A percentile compares a stretch with the other conserved stretches of the same genome.
Conservation (phyloP, 2,888 invertebrate species). For the Germaria angustata region DNA sequence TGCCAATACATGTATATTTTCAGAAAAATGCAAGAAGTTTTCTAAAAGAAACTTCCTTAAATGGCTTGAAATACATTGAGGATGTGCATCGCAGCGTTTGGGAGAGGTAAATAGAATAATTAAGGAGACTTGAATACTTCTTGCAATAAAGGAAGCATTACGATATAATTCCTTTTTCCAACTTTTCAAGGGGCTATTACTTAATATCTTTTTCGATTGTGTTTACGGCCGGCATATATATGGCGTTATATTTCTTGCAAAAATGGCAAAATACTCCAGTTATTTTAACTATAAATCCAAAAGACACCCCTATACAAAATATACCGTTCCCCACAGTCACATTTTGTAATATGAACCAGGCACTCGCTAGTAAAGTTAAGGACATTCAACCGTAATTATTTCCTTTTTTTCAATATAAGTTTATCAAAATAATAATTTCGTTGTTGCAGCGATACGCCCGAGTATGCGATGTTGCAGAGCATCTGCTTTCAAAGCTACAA, state of each 20-base stretch:
- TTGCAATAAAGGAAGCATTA: background rate
- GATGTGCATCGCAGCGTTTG: slow-evolving; percentile 36
- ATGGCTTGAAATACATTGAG: slow-evolving; percentile 56
- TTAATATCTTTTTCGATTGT: slow-evolving; percentile 40
- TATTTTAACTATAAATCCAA: slow-evolving; percentile 47
- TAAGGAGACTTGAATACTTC: background rate
- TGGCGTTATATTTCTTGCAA: slow-evolving; percentile 48
- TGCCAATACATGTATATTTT: slow-evolving; percentile 46
- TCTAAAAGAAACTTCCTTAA: slow-evolving; percentile 47
- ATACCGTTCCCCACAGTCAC: slow-evolving; percentile 89
- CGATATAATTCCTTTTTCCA: background rate
- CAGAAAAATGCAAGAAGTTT: slow-evolving; percentile 41
- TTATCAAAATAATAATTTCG: background rate
- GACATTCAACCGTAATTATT: slow-evolving; percentile 76
- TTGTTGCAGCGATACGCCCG: slow-evolving; percentile 46
- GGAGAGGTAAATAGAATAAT: slow-evolving; percentile 52
- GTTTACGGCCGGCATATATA: slow-evolving; percentile 46
- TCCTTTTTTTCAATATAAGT: background rate
- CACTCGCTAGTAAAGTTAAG: slow-evolving; percentile 83
- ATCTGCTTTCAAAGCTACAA: slow-evolving; percentile 51
- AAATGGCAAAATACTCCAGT: slow-evolving; percentile 62
- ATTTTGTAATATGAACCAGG: slow-evolving; percentile 90
- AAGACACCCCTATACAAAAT: slow-evolving; percentile 44
- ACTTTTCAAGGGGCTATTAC: slow-evolving; percentile 23
- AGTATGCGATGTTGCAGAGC: slow-evolving; percentile 46